Conservation (phyloP, 2,113 vertebrate species). For the Scophthalmus maximus region DNA sequence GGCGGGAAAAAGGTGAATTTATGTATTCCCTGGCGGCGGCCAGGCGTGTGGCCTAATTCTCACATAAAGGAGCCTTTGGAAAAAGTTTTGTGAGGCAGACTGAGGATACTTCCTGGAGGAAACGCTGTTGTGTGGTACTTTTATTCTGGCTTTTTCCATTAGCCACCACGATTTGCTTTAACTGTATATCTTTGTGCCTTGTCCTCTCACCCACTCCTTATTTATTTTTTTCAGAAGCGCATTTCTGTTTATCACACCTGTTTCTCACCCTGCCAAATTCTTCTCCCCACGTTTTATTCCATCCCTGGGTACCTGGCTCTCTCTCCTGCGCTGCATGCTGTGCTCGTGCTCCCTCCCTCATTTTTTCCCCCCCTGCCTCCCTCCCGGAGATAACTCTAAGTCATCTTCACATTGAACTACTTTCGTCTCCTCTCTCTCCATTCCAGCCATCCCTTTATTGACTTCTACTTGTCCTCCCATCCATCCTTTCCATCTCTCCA, state of each 20-base stretch:
- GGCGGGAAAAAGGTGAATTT: conserved; percentile 53
- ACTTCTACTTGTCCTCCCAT: conserved; percentile 78
- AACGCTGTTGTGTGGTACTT: not conserved
- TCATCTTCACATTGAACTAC: conserved; percentile 69
- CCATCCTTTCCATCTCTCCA: conserved; percentile 76
- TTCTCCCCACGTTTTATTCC: conserved; percentile 39
- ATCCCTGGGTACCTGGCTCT: conserved; percentile 38
- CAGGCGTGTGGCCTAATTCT: conserved; percentile 6
- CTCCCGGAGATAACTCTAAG: conserved; percentile 56
- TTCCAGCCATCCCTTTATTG: conserved; percentile 76
- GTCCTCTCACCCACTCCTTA: conserved; percentile 30
- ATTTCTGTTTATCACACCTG: conserved; percentile 49
- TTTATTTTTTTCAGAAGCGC: conserved; percentile 17
- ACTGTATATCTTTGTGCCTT: conserved; percentile 18
- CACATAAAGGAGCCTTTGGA: conserved; percentile 22
- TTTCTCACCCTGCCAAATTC: conserved; percentile 24
- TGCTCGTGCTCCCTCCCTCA: conserved; percentile 6
- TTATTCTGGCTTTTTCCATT: conserved; percentile 8
- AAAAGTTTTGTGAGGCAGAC: conserved; percentile 12
- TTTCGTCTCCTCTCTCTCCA: conserved; percentile 70
- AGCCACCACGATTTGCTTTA: conserved; percentile 24
- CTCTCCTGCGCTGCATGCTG: conserved; percentile 9
- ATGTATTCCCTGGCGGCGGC: conserved; percentile 45
- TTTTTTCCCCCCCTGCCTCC: not conserved
- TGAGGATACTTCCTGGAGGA: not conserved